Base-by-base conservation (phyloP, 2,888 invertebrate genomes). In the Thereva nobilitata region DNA sequence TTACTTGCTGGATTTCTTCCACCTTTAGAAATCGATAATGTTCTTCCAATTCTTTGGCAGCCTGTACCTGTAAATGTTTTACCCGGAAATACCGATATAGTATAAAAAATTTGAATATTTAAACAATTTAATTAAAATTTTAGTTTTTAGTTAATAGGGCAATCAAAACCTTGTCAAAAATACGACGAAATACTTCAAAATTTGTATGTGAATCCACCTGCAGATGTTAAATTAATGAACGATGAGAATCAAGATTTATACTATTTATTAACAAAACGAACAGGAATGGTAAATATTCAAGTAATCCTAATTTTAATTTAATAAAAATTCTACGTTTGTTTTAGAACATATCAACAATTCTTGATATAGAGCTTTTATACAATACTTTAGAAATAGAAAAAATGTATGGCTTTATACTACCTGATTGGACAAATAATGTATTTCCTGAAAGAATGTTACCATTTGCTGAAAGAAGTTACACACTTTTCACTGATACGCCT, bases 321-420 rank as follows among this genome's bases (percentile, higher is more conserved):
- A 47, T 47, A 47, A 10, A 10, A 23, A 50, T 5, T n/a, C 6
- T 23, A 3, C 4, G 5, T 52, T 34, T 52, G 23, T 68, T 68
- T 69, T 73, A 84, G 76, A 78, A 80, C 67, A 82, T 88, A 9
- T 78, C 79, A 6, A 87, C 83, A 70, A 83, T 91, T 4, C 77
- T 87, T n/a, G 84, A 86, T 40, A 86, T 91, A 2, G 92, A 92
- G 77, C 85, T 84, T 57, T 77, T 93, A 7, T 92, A 87, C 75
- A 89, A 89, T 75, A 89, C 87, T 0, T 79, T 92, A 5, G 84
- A 86, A 75, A 85, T 90, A 7, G 86, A 89, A 78, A 81, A 85
- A 61, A 86, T 90, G 68, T 82, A 83, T 0, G 88, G 88, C 8
- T 81, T 92, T 41, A 83, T 84, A 52, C 78, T 93, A n/a, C 93